These are phyloP conservation scores for Subacronicta megacephala DNA, from an alignment of 2,888 invertebrate genomes.

Conservation along the genomic window DNA sequence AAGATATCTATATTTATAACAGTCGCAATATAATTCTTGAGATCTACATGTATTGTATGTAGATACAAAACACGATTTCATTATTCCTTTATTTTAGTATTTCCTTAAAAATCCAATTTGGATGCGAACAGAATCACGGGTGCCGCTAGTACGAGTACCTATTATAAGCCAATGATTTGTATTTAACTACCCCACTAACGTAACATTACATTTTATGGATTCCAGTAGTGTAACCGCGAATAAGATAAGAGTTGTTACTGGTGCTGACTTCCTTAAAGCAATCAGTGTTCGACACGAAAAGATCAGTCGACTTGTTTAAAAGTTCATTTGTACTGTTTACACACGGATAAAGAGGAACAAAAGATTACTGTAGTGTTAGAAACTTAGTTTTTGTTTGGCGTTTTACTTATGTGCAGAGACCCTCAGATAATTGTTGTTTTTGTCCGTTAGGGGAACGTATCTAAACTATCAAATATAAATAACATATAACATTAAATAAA, in stretches of 20 bases:
- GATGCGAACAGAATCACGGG: constrained; percentile 43
- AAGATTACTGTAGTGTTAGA: constrained; percentile 29
- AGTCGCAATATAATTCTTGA: no score
- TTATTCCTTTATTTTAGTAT: no score
- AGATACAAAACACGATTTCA: no score
- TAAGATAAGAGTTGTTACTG: constrained; percentile 45
- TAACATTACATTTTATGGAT: constrained; percentile 48
- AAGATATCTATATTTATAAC: no score
- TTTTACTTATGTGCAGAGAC: constrained; percentile 18
- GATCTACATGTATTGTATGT: no score
- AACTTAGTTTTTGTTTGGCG: constrained; percentile 29
- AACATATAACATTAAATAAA: no score
- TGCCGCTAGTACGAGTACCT: constrained; percentile 36
- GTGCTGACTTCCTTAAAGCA: constrained; percentile 54
- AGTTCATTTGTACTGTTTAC: constrained; percentile 50
- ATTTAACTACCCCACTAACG: constrained; percentile 33
- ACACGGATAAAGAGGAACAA: constrained; percentile 41
- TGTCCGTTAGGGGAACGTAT: not conserved
- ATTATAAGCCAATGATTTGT: constrained; percentile 52
- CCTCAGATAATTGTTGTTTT: constrained; percentile 25
- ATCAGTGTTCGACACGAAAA: constrained; percentile 57
- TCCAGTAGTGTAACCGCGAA: constrained; percentile 34
- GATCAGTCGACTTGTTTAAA: constrained; percentile 54
- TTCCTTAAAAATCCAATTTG: constrained; percentile 51
- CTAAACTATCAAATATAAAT: no score